phyloP scores from a whole-genome alignment of 2,888 invertebrate species.

The Athalia rosae region DNA sequence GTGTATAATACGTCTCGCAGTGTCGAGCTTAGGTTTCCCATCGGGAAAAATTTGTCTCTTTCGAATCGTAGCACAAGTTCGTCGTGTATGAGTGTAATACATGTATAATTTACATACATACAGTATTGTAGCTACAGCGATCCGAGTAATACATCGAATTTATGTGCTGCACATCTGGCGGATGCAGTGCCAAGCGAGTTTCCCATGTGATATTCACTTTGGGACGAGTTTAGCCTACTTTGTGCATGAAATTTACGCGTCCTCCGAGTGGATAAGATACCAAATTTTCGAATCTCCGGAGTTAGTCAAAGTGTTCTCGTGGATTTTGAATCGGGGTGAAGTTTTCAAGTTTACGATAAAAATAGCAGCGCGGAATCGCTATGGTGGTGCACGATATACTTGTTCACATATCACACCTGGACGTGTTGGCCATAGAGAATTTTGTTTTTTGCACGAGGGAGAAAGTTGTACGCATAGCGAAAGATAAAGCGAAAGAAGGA shows the following conservation, averaged over 20 bases:
- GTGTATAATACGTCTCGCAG: not conserved
- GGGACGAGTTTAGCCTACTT: conserved; percentile 33
- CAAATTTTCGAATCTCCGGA: not conserved
- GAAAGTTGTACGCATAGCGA: not conserved
- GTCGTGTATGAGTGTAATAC: not conserved
- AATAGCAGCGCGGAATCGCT: no score
- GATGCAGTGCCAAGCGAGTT: conserved; percentile 9
- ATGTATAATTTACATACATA: conserved; percentile 3
- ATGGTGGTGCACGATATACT: no score
- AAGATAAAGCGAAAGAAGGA: not conserved
- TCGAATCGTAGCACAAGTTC: conserved; percentile 23
- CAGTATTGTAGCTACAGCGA: not conserved
- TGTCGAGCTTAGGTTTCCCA: conserved; percentile 4
- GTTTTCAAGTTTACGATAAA: not conserved
- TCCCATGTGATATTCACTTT: not conserved
- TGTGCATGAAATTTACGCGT: conserved; percentile 14
- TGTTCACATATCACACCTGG: no score
- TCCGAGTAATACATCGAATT: not conserved
- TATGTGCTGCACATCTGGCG: not conserved
- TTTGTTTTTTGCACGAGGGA: not conserved
- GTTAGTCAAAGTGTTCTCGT: not conserved
- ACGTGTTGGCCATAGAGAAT: no score
- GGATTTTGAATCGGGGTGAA: not conserved
- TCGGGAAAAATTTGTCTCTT: conserved; percentile 32
- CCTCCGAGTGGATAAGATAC: conserved; percentile 22